Conservation (phyloP, 2,797 vertebrate genomes). For the Erethizon dorsatum region DNA sequence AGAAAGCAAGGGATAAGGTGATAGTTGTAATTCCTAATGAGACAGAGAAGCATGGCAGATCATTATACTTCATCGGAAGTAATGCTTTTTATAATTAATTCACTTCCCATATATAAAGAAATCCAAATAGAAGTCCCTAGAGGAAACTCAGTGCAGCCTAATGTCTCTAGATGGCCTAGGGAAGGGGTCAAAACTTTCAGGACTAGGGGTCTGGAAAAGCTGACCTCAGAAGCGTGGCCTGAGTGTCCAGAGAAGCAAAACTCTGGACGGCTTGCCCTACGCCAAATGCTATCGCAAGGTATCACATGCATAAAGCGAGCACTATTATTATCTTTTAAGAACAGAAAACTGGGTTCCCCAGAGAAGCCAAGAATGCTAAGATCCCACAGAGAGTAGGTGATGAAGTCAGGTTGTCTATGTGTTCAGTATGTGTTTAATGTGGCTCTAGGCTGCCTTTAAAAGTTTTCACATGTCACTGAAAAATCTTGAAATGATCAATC, state of each 20-base stretch:
- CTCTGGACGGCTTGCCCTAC: neutral
- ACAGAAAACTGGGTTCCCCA: neutral
- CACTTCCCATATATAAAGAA: constrained; percentile 20
- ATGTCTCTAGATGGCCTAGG: neutral
- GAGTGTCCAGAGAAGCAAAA: neutral
- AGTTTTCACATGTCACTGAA: neutral
- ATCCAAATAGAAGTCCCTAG: constrained; percentile 19
- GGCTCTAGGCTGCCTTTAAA: neutral
- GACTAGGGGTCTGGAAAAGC: neutral
- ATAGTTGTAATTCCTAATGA: constrained; percentile 9
- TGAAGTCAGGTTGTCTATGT: neutral
- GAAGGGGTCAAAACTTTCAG: neutral
- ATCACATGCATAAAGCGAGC: neutral
- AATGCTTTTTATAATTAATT: constrained; percentile 71
- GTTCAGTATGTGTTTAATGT: neutral
- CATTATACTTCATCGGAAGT: constrained; percentile 59
- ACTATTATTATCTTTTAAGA: neutral
- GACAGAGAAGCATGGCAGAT: constrained; percentile 24
- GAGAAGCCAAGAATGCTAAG: neutral
- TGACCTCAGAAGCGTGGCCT: neutral
- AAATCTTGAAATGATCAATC: neutral
- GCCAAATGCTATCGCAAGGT: neutral
- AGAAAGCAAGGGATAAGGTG: neutral
- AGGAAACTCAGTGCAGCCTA: neutral
- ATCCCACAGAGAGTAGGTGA: neutral